Evolutionary conservation across 1,140 invertebrate genomes (phyloP).

Genomic region (Varroa destructor): DNA sequence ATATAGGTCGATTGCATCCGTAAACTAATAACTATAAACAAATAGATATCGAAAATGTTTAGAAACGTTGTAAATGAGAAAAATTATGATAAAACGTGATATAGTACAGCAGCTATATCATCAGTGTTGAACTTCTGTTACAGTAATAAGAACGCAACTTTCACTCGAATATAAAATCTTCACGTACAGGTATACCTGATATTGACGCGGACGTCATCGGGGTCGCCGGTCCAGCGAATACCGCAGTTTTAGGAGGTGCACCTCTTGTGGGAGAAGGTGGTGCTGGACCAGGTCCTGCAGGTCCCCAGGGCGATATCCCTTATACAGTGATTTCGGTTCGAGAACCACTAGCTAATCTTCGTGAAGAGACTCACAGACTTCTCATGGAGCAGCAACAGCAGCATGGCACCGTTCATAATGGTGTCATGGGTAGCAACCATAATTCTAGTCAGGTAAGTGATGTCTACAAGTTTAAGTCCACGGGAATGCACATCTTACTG

Average conservation of each 20-base stretch:
- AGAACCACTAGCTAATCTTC: constrained; percentile 62
- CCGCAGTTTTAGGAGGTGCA: too few species aligned
- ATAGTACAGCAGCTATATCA: too few species aligned
- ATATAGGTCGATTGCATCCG: too few species aligned
- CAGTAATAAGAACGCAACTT: too few species aligned
- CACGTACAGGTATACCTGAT: constrained; percentile 11
- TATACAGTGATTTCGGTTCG: constrained; percentile 79
- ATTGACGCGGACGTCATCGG: neutral
- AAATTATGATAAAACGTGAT: too few species aligned
- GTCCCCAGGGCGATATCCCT: constrained; percentile 38
- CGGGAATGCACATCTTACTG: neutral
- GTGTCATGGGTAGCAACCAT: too few species aligned
- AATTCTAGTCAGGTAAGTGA: constrained; percentile 51
- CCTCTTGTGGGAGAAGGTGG: neutral
- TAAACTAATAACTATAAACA: too few species aligned
- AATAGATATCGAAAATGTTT: too few species aligned
- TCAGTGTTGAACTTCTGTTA: too few species aligned
- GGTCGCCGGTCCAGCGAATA: too few species aligned
- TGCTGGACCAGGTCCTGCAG: neutral
- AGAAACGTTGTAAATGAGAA: too few species aligned
- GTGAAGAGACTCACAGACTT: constrained; percentile 38
- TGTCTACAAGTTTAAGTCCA: neutral
- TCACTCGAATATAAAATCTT: too few species aligned
- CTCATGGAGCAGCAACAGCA: constrained; percentile 35
- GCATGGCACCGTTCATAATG: constrained; percentile 38